Evolutionary conservation across 2,113 vertebrate genomes (phyloP).

Genomic region (Clarias macrocephalus): DNA sequence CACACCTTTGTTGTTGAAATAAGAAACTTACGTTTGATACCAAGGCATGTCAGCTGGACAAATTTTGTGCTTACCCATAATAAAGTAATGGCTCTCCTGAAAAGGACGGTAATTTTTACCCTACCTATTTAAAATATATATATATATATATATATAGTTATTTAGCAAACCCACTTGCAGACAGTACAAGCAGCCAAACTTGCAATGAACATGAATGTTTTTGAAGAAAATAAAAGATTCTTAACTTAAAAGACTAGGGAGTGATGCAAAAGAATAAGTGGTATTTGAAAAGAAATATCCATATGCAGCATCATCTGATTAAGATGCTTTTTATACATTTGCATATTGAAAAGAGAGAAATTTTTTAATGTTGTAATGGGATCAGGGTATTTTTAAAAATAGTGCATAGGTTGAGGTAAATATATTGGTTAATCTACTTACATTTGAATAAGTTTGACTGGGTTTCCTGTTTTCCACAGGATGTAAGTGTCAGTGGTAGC

Average conservation of each 20-base stretch:
- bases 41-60: no score
- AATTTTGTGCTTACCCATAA: no score
- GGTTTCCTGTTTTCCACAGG: conserved; percentile 55
- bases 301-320: background rate
- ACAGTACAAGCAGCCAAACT: background rate
- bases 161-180: background rate
- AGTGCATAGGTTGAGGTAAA: background rate
- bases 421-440: background rate
- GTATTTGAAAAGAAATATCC: background rate
- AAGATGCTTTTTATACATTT: background rate
- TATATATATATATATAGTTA: no score
- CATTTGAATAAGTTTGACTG: background rate
- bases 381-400: background rate
- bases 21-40: background rate
- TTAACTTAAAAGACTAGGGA: background rate
- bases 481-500: conserved; percentile 53
- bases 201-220: background rate
- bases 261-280: background rate
- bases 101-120: no score
- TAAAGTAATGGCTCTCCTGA: no score
- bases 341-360: background rate
- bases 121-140: no score
- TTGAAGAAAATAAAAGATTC: background rate
- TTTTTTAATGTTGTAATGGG: background rate
- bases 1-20: background rate